These are phyloP conservation scores for Himalopsyche japonica DNA, from an alignment of 2,888 invertebrate species.

Conservation along the genomic window DNA sequence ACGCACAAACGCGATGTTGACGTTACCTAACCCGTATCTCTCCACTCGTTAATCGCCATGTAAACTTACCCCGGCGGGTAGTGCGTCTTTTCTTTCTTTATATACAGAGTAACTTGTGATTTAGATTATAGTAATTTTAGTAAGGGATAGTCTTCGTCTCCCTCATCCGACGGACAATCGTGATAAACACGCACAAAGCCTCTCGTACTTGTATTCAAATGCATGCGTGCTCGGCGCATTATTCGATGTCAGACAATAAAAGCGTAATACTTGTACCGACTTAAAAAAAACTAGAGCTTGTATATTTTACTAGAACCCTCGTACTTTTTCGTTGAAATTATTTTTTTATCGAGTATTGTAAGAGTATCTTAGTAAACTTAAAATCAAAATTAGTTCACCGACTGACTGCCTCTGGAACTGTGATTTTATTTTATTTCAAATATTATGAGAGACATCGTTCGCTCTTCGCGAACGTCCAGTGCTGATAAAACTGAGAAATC, in stretches of 20 bases:
- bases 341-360: neutral
- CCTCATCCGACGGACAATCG: neutral
- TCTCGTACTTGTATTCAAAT: neutral
- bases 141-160: neutral
- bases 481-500: neutral
- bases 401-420: slow-evolving; percentile 1
- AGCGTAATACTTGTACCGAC: neutral
- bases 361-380: neutral
- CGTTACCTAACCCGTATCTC: neutral
- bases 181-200: neutral
- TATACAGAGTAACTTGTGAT: neutral
- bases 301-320: neutral
- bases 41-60: neutral
- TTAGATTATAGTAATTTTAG: neutral
- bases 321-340: neutral
- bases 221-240: neutral
- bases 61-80: neutral
- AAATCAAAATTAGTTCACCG: neutral
- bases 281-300: neutral
- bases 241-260: neutral
- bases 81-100: neutral
- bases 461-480: neutral
- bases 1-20: neutral
- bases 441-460: neutral
- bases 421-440: neutral